A percentile compares a stretch with the other conserved stretches of the same genome.
These are phyloP conservation scores for Hyposoter dolosus DNA, from an alignment of 2,888 invertebrate species.

Conservation along the genomic window DNA sequence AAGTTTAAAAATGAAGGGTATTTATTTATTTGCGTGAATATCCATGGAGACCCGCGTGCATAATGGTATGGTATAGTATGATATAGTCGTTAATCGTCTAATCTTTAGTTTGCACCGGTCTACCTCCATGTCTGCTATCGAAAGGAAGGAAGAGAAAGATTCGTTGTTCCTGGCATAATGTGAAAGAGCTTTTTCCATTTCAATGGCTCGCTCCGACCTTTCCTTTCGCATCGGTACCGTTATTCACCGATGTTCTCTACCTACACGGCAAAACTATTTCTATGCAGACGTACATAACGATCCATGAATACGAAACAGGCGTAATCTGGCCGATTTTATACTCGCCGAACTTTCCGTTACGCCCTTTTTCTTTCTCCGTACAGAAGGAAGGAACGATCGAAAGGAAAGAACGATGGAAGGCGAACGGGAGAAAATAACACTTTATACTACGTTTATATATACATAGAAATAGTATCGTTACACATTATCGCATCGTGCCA, in stretches of 20 bases:
- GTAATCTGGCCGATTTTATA: no score
- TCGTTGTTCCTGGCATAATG: constrained; percentile 38
- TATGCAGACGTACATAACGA: background rate
- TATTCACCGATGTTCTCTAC: constrained; percentile 15
- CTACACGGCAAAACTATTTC: background rate
- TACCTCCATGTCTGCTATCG: constrained; percentile 53
- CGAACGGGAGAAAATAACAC: constrained; percentile 7
- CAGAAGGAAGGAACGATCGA: background rate
- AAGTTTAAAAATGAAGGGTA: constrained; percentile 44
- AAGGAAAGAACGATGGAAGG: background rate
- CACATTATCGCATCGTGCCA: constrained; percentile 20
- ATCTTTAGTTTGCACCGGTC: constrained; percentile 51
- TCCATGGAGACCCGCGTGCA: constrained; percentile 3
- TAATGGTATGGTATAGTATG: background rate
- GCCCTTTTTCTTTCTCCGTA: constrained; percentile 6
- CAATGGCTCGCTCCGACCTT: constrained; percentile 50
- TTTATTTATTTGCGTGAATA: constrained; percentile 35
- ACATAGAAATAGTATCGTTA: constrained; percentile 5
- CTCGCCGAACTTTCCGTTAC: background rate
- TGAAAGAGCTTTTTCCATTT: constrained; percentile 60
- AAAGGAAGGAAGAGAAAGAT: constrained; percentile 36
- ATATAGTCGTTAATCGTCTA: constrained; percentile 28
- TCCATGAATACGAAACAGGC: background rate
- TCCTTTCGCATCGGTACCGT: constrained; percentile 57
- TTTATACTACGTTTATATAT: background rate